Base-by-base conservation (phyloP, 2,888 invertebrate genomes). In the Drosophila neonasuta region DNA sequence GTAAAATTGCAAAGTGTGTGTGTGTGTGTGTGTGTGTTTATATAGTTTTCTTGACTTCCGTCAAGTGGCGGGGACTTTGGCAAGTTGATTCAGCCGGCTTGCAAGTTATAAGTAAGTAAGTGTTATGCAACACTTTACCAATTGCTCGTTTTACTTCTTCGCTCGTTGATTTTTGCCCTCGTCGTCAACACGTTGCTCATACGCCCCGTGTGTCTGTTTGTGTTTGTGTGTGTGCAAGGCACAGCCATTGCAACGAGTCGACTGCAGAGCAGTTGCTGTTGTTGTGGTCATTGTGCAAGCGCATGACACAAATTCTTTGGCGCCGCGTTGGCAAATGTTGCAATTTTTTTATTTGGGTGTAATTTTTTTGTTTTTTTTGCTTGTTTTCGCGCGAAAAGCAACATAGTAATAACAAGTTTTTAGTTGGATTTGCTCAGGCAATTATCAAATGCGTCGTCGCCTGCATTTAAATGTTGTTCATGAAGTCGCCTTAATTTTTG, bases 271-370 rank as follows among this genome's bases (percentile, higher is more conserved):
- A 24, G 24, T 24, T 29, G n/a, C n/a, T 60, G 11, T 45, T 11
- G 48, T 50, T 50, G 57, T 57, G 68, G 66, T 46, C 70, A 62
- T 83, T 80, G 83, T 76, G 80, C 79, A 83, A 80, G 72, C 64
- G 63, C 42, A 62, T 80, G 83, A 80, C 80, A 80, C 80, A 80
- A 80, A 80, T 81, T 81, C 80, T 80, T 81, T 81, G 70, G 54
- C 65, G 64, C 78, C 46, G 54, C 46, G 51, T 68, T 63, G 70
- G 68, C 59, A 56, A 65, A 68, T 80, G 65, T 79, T 71, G 83
- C 67, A 82, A 80, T 52, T 61, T 68, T 59, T 20, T 56, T 55
- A 39, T 13, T 51, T 50, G 34, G 41, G 41, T 42, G 10, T 41
- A 24, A 20, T 20, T 20, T 20, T 24, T 24, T 24, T 59, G 51